Conservation (phyloP, 1,140 invertebrate species). For the Schlechtendalia chinensis region DNA sequence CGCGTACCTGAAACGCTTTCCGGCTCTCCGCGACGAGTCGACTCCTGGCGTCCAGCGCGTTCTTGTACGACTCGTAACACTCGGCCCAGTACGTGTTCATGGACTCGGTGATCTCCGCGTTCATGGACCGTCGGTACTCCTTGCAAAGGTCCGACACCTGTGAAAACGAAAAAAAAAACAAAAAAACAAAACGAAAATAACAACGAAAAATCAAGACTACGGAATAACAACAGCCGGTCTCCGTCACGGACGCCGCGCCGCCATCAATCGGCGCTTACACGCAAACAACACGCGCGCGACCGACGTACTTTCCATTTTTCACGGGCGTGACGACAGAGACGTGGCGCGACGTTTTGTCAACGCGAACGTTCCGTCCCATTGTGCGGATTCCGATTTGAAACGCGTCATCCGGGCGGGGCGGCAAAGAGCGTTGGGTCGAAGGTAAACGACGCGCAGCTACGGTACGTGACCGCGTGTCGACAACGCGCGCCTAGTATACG, state of each 20-base stretch:
- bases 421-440: constrained; percentile 4
- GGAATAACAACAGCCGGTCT: no score
- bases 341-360: no score
- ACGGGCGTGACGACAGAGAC: no score
- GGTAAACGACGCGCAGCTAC: constrained; percentile 25
- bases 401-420: not conserved
- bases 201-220: no score
- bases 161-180: not conserved
- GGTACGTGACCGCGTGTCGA: constrained; percentile 31
- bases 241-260: not conserved
- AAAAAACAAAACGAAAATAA: constrained; percentile 6
- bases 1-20: constrained; percentile 64
- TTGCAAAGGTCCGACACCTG: constrained; percentile 46
- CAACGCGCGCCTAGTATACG: no score
- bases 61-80: constrained; percentile 63
- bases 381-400: constrained; percentile 38
- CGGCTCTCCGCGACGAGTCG: constrained; percentile 62
- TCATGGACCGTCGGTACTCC: constrained; percentile 54
- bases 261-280: constrained; percentile 41
- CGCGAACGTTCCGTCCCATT: not conserved
- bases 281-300: not conserved
- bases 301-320: constrained; percentile 35
- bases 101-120: constrained; percentile 58
- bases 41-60: constrained; percentile 62
- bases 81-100: constrained; percentile 64